Evolutionary conservation across 2,888 invertebrate genomes (phyloP).

Genomic region (Oxycera nigricornis): DNA sequence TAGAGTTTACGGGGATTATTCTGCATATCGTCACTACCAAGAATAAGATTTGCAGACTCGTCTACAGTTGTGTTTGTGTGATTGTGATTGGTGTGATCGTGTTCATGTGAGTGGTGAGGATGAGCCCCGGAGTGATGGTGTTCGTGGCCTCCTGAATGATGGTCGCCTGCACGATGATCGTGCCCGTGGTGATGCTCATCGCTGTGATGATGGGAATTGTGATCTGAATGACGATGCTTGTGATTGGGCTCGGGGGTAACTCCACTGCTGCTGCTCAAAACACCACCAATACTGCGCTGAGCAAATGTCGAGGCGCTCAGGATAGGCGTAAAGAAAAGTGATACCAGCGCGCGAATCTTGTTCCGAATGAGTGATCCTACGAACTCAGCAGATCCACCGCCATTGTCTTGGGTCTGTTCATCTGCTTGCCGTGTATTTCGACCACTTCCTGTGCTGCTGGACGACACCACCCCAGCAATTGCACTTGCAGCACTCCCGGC

Average conservation of each 20-base stretch:
- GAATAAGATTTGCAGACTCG: slow-evolving; percentile 6
- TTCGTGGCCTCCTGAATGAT: neutral
- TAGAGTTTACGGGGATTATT: slow-evolving; percentile 26
- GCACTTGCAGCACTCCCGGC: slow-evolving; percentile 23
- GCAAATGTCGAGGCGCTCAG: slow-evolving; percentile 21
- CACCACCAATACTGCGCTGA: slow-evolving; percentile 38
- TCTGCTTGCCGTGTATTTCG: neutral
- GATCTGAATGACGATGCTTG: neutral
- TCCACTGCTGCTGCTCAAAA: slow-evolving; percentile 3
- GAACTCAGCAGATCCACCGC: slow-evolving; percentile 14
- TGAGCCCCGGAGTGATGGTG: neutral
- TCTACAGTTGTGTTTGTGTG: neutral
- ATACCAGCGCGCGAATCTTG: slow-evolving; percentile 31
- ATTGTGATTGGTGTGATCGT: neutral
- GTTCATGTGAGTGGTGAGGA: slow-evolving; percentile 5
- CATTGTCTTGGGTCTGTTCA: neutral
- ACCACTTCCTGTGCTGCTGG: slow-evolving; percentile 9
- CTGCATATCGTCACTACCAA: neutral
- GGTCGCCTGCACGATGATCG: neutral
- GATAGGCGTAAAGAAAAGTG: slow-evolving; percentile 37
- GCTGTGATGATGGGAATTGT: neutral
- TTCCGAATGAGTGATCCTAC: neutral
- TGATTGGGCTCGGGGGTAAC: neutral
- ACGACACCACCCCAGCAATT: slow-evolving; percentile 2
- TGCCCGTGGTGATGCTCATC: neutral